Base-by-base conservation (phyloP, 2,888 invertebrate genomes). In the Rosalia funebris region DNA sequence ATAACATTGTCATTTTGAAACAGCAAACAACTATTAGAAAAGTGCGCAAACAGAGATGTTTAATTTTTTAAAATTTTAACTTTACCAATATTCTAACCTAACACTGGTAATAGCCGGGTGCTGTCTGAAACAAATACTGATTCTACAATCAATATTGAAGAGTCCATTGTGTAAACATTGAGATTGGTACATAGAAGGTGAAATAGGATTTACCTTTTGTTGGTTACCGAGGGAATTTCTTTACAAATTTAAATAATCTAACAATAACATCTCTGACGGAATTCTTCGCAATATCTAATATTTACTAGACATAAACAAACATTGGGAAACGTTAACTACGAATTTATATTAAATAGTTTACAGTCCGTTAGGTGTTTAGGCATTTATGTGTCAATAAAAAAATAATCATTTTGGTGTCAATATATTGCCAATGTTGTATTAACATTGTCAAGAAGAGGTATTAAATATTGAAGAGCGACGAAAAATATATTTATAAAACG, bases 41-140 rank as follows among this genome's bases (percentile, higher is more conserved):
- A 7, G 4, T 25, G 4, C 7, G 25, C 25, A 25, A 25, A 25
- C 25, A 25, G 7, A 25, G 25, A 25, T 25, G 25, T 25, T 25
- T 17, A n/a, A 15, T 42, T 42, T 19, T 42, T 15, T 11, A 11
- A 12, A 9, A 12, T 44, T 44, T 44, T 20, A 44, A 25, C 44
- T 44, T 12, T 14, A 11, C 16, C 47, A 48, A 37, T 37, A 20
- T 15, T 32, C 15, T 17, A 20, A 50, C 32, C 34, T 47, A 34
- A 50, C 57, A 53, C 52, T 61, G 53, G 52, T 61, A 34, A 61
- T 53, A 41, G 57, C 57, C 57, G 57, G 57, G 46, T 57, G 58
- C 54, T 41, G 16, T 41, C 19, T 48, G 56, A 53, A 42, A 45
- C 53, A 63, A 56, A 56, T 52, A 60, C 14, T 48, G 55, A 52